Base-by-base conservation (phyloP, 2,113 vertebrate genomes). In the Otocyon megalotis region DNA sequence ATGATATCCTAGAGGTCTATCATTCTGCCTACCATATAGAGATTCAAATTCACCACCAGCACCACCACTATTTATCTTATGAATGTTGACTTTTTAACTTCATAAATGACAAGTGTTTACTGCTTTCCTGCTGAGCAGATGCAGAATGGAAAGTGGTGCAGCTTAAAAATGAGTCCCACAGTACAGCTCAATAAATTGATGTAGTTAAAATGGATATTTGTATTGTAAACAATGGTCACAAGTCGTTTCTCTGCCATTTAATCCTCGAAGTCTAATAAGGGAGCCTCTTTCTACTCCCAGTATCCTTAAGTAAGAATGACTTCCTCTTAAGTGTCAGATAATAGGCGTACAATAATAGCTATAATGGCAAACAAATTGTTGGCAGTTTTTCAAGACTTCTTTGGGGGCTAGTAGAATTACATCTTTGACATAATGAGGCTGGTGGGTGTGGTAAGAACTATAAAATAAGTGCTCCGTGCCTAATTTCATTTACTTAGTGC, bases 241-340 rank as follows among this genome's bases (percentile, higher is more conserved):
- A n/a, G 54, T 43, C 30, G 72, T 92, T 95, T 86, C 50, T 92
- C 35, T 89, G 83, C 22, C 72, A 71, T 17, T 84, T 76, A 43
- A 54, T 69, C 35, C 54, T 72, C 1, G 67, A 81, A 69, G 43
- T 62, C 32, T 53, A 85, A 74, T 32, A 19, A 54, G 22, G 82
- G n/a, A 65, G 3, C 1, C 28, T 89, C 19, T 72, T 88, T 84
- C n/a, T 72, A 28, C 32, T 77, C 14, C 20, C 43, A 13, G 15
- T 37, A 77, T 37, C 30, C 32, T 82, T 77, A 71, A 80, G 50
- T 79, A 88, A 93, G 35, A 83, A 69, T 80, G 35, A 48, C 37
- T 81, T 83, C 69, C 22, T 77, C 26, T 28, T 67, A n/a, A 76
- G 32, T 1, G 19, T 37, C n/a, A 77, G 30, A 43, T n/a, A 48